Conservation (phyloP, 2,888 invertebrate genomes). For the Polyploca ridens region DNA sequence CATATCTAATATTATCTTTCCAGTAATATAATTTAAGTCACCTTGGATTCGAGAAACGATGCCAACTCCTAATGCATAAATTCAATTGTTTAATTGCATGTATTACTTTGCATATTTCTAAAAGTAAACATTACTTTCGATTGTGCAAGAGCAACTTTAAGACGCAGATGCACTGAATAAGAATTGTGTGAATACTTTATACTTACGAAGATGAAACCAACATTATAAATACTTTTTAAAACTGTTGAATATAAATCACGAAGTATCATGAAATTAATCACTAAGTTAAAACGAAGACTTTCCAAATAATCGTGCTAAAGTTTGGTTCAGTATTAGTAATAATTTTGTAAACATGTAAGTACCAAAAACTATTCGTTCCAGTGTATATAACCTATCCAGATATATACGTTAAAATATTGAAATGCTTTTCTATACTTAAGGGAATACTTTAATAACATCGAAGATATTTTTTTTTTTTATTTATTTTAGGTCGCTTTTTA, state of each 20-base stretch:
- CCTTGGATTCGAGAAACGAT: slow-evolving; percentile 32
- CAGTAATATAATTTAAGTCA: not conserved
- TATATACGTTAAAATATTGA: no score
- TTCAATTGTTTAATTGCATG: slow-evolving; percentile 1
- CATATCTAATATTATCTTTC: not conserved
- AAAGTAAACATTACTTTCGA: slow-evolving; percentile 34
- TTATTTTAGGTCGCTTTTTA: no score
- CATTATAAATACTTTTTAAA: not conserved
- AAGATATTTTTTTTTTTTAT: no score
- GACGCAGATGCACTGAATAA: slow-evolving; percentile 13
- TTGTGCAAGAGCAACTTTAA: slow-evolving; percentile 24
- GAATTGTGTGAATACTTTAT: slow-evolving; percentile 8
- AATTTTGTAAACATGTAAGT: no score
- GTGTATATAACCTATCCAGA: no score
- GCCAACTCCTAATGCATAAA: slow-evolving; percentile 36
- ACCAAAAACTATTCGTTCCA: no score
- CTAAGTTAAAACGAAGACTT: not conserved
- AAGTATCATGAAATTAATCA: no score
- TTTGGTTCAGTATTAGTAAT: no score
- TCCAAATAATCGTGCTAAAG: no score
- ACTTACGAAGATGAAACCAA: not conserved
- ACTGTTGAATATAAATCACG: not conserved
- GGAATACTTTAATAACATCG: no score
- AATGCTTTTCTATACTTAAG: no score
- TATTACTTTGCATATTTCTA: slow-evolving; percentile 31